phyloP scores from a whole-genome alignment of 2,113 vertebrate species.

The Cyrtonyx montezumae region DNA sequence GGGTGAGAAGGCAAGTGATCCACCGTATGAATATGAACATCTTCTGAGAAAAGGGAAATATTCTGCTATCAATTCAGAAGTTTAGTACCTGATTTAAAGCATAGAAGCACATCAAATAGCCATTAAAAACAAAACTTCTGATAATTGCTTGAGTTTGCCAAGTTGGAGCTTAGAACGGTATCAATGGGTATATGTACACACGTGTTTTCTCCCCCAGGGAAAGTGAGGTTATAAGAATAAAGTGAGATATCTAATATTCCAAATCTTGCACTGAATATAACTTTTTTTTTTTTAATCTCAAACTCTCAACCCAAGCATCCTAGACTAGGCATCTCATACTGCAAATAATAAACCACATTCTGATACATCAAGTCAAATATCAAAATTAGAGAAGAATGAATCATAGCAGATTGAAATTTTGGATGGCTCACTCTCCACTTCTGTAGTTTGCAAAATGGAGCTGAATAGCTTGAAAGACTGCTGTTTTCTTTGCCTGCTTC shows the following conservation, averaged over 20 bases:
- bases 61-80: neutral
- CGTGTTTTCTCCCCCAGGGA: neutral
- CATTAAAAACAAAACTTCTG: neutral
- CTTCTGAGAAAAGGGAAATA: neutral
- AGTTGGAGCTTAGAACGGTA: neutral
- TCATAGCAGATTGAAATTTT: conserved; percentile 2
- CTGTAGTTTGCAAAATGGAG: neutral
- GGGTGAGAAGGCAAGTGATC: neutral
- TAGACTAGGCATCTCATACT: neutral
- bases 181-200: rapidly evolving
- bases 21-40: neutral
- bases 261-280: neutral
- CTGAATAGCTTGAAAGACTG: neutral
- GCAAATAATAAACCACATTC: neutral
- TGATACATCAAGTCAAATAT: neutral
- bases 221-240: neutral
- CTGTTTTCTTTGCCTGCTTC: neutral
- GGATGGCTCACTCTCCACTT: neutral
- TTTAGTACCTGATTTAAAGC: neutral
- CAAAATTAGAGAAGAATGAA: conserved; percentile 19
- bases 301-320: neutral
- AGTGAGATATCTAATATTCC: neutral
- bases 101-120: neutral
- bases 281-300: neutral
- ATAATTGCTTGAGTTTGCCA: neutral